Base-by-base conservation (phyloP, 2,113 vertebrate genomes). In the Ageneiosus marmoratus region DNA sequence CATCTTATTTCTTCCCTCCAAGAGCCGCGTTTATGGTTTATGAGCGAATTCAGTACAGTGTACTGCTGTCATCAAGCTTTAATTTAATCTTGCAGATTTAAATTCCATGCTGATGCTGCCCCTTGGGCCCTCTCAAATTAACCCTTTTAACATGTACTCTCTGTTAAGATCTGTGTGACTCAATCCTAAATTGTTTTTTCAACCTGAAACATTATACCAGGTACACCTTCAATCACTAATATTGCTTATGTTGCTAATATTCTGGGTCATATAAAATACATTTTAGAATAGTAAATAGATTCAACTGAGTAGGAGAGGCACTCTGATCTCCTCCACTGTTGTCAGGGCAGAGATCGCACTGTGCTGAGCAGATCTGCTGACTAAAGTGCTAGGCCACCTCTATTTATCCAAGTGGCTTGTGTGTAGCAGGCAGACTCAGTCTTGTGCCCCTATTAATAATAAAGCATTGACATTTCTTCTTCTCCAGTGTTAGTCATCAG, bases 341-440 rank as follows among this genome's bases (percentile, higher is more conserved):
- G 73, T 55, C 62, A 67, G 9, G 16, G 44, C 62, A 32, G 60
- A 44, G 34, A 15, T 46, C 37, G 41, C 12, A 41, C 60, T 63
- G 58, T 78, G 20, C 62, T 41, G 81, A 65, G n/a, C 32, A 83
- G 70, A 86, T 82, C 46, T 87, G 60, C 83, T 86, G 83, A 89
- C 76, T 69, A 80, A 51, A 82, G 86, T 84, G 67, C 84, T 27
- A n/a, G 58, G 20, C 44, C 76, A 41, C 34, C 51, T 90, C 84
- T 79, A 80, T 77, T 86, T 60, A 86, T 89, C 87, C 85, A 84
- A 70, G 80, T 65, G 85, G 78, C 80, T 79, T 86, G 78, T 83
- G 82, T 88, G 87, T 86, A 89, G 89, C 89, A 90, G 82, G 80
- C 56, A 34, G 77, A 70, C 58, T 4, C 50, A 76, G 51, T 51